Evolutionary conservation across 2,797 vertebrate genomes (phyloP).

Genomic region (Syngnathus acus): DNA sequence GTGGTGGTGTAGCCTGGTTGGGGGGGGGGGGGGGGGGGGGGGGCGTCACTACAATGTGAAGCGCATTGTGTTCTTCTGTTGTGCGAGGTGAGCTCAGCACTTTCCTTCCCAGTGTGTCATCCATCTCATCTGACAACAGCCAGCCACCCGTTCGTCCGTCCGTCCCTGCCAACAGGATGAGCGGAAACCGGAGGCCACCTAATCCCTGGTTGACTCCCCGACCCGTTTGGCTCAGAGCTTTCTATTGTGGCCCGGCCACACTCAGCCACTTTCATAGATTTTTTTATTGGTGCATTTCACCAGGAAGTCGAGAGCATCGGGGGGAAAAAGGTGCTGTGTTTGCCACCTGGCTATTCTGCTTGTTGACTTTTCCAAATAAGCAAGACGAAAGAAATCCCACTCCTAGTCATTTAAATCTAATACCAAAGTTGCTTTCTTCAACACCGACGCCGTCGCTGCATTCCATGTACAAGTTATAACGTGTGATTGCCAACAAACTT

Average conservation of each 20-base stretch:
- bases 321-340: slow-evolving; percentile 29
- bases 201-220: slow-evolving; percentile 71
- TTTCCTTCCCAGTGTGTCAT: slow-evolving; percentile 66
- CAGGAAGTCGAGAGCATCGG: slow-evolving; percentile 47
- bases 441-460: too few species aligned
- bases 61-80: slow-evolving; percentile 60
- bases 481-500: too few species aligned
- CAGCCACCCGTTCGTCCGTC: slow-evolving; percentile 27
- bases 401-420: too few species aligned
- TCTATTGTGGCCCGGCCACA: slow-evolving; percentile 65
- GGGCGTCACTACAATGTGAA: slow-evolving; percentile 42
- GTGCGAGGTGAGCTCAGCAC: slow-evolving; percentile 74
- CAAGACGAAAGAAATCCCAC: too few species aligned
- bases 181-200: slow-evolving; percentile 76
- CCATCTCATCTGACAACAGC: slow-evolving; percentile 28
- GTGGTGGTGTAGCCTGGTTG: slow-evolving; percentile 1
- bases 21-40: not conserved
- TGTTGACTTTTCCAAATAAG: not conserved
- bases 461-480: too few species aligned
- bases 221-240: slow-evolving; percentile 69
- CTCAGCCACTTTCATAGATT: slow-evolving; percentile 54
- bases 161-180: slow-evolving; percentile 61
- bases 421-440: too few species aligned
- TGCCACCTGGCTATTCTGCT: slow-evolving; percentile 45
- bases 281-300: slow-evolving; percentile 63